Conservation (phyloP, 2,113 vertebrate species). For the Echinops telfairi region DNA sequence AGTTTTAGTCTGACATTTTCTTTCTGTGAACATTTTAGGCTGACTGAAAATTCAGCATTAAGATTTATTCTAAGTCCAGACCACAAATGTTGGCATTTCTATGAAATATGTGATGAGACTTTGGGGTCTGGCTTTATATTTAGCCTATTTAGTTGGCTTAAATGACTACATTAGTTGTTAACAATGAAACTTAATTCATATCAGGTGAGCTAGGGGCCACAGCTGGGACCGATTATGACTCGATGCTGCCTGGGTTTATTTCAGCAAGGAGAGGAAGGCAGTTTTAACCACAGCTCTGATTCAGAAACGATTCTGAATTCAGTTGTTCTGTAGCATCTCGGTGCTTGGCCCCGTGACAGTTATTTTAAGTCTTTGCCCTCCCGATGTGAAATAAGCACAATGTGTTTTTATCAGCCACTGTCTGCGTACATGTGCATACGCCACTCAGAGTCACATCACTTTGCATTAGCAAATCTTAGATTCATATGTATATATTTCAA, state of each 20-base stretch:
- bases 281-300: constrained; percentile 67
- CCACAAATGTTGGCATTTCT: constrained; percentile 58
- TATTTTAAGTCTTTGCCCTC: constrained; percentile 58
- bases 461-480: constrained; percentile 50
- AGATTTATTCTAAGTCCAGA: constrained; percentile 51
- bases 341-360: constrained; percentile 62
- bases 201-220: constrained; percentile 57
- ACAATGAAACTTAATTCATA: constrained; percentile 79
- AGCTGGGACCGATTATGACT: constrained; percentile 63
- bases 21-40: constrained; percentile 61
- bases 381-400: constrained; percentile 72
- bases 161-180: constrained; percentile 58
- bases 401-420: constrained; percentile 61
- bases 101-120: constrained; percentile 64
- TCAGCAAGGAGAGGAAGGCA: constrained; percentile 67
- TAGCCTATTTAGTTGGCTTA: constrained; percentile 66
- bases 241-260: constrained; percentile 58
- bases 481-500: constrained; percentile 13
- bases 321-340: constrained; percentile 37
- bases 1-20: constrained; percentile 37
- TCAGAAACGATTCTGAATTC: constrained; percentile 67
- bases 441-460: constrained; percentile 52
- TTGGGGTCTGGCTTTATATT: constrained; percentile 62
- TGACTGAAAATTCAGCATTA: constrained; percentile 31
- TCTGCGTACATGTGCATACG: constrained; percentile 40